Evolutionary conservation across 37 sponge, comb jelly and placozoan species (phyloP).

Genomic region (Aphrocallistes beatrix): DNA sequence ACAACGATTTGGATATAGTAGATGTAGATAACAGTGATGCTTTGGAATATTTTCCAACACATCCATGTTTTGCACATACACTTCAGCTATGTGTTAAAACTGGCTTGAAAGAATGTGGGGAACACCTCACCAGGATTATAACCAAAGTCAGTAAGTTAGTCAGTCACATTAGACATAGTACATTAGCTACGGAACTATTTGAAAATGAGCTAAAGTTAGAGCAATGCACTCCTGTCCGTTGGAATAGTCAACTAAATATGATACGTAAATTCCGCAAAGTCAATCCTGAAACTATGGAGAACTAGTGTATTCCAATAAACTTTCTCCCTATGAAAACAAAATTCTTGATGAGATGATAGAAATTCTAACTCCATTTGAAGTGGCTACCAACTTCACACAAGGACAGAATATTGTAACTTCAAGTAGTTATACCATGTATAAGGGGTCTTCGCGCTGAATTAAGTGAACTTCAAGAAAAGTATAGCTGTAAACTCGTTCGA

Average conservation of each 20-base stretch:
- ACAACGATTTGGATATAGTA: neutral
- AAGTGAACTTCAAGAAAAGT: no score
- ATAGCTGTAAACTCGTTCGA: neutral
- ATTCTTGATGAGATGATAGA: slow-evolving; percentile 22
- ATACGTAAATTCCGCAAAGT: neutral
- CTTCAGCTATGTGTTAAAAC: slow-evolving; percentile 23
- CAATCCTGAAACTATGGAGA: neutral
- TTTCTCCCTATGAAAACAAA: slow-evolving; percentile 19
- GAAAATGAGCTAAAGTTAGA: slow-evolving; percentile 14
- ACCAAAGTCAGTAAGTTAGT: slow-evolving; percentile 13
- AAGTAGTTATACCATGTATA: slow-evolving; percentile 20
- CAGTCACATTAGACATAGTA: slow-evolving; percentile 13
- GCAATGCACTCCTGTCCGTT: neutral
- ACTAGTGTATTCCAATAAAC: neutral
- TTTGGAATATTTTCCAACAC: slow-evolving; percentile 20
- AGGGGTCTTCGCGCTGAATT: neutral
- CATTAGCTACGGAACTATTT: neutral
- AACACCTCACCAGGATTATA: neutral
- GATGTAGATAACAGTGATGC: neutral
- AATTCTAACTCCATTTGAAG: slow-evolving; percentile 24
- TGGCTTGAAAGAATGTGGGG: slow-evolving; percentile 20
- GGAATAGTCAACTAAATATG: slow-evolving; percentile 20
- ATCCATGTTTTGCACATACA: slow-evolving; percentile 30
- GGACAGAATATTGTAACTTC: slow-evolving; percentile 24
- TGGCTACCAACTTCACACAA: slow-evolving; percentile 21